phyloP scores from a whole-genome alignment of 2,888 invertebrate species.

The Oasisia sp. region DNA sequence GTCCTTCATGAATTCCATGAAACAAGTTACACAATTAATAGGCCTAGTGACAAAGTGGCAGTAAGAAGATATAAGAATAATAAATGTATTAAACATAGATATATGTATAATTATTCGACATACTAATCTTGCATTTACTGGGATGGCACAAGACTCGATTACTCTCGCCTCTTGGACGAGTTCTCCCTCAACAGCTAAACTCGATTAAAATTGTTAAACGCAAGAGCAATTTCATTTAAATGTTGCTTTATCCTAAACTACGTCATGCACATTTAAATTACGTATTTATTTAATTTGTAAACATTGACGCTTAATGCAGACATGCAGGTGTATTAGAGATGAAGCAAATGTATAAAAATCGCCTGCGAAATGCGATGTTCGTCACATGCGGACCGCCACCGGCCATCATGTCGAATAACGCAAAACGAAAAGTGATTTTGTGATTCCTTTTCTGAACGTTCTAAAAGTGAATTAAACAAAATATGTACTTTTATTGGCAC shows the following conservation, averaged over 20 bases:
- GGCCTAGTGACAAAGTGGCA: neutral
- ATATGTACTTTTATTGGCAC: neutral
- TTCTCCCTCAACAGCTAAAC: neutral
- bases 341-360: neutral
- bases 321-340: neutral
- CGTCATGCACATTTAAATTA: neutral
- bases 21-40: neutral
- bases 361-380: neutral
- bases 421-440: conserved; percentile 10
- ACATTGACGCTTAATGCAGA: neutral
- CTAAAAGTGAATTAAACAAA: neutral
- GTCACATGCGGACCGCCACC: neutral
- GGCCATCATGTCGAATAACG: neutral
- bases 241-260: neutral
- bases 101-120: neutral
- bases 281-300: neutral
- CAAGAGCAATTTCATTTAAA: conserved; percentile 5
- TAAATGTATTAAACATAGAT: neutral
- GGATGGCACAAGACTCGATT: neutral
- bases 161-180: neutral
- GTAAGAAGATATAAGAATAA: neutral
- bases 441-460: neutral
- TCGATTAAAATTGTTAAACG: neutral
- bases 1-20: neutral
- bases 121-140: too few species aligned